phyloP scores from a whole-genome alignment of 2,113 vertebrate genomes.

The Lota lota region DNA sequence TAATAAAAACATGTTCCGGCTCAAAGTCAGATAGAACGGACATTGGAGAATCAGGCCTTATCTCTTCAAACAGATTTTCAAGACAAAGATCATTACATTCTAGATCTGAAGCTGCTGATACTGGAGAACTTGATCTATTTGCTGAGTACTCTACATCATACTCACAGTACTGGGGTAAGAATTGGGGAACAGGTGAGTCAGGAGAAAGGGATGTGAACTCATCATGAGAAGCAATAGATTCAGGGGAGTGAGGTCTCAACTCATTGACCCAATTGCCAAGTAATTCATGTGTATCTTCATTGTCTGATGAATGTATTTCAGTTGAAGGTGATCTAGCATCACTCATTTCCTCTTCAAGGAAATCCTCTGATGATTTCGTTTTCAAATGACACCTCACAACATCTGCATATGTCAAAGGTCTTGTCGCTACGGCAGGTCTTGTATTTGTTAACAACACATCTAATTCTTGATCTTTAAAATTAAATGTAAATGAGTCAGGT shows the following conservation, averaged over 20 bases:
- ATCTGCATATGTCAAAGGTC: constrained; percentile 29
- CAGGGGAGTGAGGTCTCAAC: constrained; percentile 10
- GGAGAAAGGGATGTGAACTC: not conserved
- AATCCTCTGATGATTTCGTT: not conserved
- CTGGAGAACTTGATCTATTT: not conserved
- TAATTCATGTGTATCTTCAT: not conserved
- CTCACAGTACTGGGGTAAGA: not conserved
- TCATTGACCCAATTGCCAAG: not conserved
- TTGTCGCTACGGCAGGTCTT: not conserved
- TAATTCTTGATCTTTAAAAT: not conserved
- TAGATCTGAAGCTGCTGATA: not conserved
- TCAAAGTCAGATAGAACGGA: not conserved
- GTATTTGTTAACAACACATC: not conserved
- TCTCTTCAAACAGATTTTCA: not conserved
- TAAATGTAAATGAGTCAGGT: constrained; percentile 9
- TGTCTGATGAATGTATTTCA: constrained; percentile 1
- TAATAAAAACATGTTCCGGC: not conserved
- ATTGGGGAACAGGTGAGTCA: not conserved
- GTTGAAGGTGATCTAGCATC: not conserved
- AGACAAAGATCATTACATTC: constrained; percentile 3
- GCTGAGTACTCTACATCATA: not conserved
- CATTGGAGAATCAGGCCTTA: not conserved
- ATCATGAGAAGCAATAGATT: constrained; percentile 13
- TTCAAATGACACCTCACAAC: constrained; percentile 1
- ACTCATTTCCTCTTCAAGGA: not conserved